A percentile compares a stretch with the other conserved stretches of the same genome.
Evolutionary conservation across 2,113 vertebrate species (phyloP).

Genomic region (Thinocorus orbignyianus): DNA sequence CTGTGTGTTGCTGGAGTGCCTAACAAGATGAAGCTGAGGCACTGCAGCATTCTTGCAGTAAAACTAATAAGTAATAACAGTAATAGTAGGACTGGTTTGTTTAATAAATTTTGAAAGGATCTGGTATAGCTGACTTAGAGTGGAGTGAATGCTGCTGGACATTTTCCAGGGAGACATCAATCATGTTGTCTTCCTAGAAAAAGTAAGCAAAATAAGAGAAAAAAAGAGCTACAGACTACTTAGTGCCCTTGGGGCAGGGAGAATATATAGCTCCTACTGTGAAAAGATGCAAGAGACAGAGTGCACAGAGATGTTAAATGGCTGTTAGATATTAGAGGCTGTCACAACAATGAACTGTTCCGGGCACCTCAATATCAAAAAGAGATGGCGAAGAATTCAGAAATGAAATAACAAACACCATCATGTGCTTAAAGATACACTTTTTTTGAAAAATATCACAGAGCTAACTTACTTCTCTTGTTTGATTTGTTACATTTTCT

Average conservation of each 20-base stretch:
- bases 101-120: neutral
- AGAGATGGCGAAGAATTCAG: neutral
- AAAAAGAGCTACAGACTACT: neutral
- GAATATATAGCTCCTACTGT: neutral
- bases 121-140: neutral
- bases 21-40: neutral
- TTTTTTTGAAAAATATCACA: neutral
- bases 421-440: neutral
- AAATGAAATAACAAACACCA: neutral
- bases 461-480: neutral
- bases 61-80: neutral
- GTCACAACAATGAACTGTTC: neutral
- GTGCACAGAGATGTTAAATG: neutral
- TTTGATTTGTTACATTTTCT: neutral
- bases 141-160: neutral
- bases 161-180: neutral
- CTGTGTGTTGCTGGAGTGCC: neutral
- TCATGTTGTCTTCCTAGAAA: neutral
- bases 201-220: neutral
- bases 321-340: neutral
- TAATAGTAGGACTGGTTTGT: neutral
- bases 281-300: neutral
- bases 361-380: neutral
- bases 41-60: neutral
- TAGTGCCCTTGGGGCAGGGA: neutral